Evolutionary conservation across 1,140 invertebrate species (phyloP), one percentile per base, ranked within the genome.

Genomic region (Meloidogyne floridensis): DNA sequence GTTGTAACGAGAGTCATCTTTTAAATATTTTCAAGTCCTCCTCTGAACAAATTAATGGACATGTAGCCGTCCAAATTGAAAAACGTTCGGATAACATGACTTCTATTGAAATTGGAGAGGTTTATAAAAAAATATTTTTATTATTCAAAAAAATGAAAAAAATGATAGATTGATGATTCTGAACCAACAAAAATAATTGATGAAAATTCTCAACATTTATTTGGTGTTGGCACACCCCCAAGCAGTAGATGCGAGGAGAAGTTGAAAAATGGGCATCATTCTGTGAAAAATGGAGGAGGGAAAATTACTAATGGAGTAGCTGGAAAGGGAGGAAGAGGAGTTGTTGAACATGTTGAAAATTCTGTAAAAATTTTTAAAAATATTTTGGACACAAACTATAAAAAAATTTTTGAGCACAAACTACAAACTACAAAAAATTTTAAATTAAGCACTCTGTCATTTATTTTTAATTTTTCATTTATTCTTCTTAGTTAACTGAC

Each of bases 91-190:
- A 83, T 51, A 83, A 71, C 47, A 72, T 72, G 32, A 80, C 81
- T 56, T 54, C 69, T 20, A 65, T 73, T 18, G 56, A 71, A n/a
- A 72, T 82, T 73, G 72, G 75, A 20, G 78, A 69, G 81, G 78
- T 59, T 10, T 15, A 53, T 13, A 20, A n/a, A n/a, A n/a, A 56
- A 11, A n/a, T n/a, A n/a, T 43, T 42, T 53, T 32, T n/a, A n/a
- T 15, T 10, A 10, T 13, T 70, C 11, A 70, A 43, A 77, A 54
- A 77, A 7, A n/a, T 20, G 3, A 43, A 43, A 15, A 15, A n/a
- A n/a, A n/a, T 73, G 72, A 3, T 15, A 73, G 72, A 43, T 73
- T 43, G 72, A 73, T 3, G 72, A 15, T 15, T n/a, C 42, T 15
- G 72, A 15, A 43, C 56, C 56, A 3, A 3, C 56, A 59, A 59